Evolutionary conservation across 2,888 invertebrate species (phyloP), one percentile per base, ranked within the genome.

Genomic region (Agrochola circellaris): DNA sequence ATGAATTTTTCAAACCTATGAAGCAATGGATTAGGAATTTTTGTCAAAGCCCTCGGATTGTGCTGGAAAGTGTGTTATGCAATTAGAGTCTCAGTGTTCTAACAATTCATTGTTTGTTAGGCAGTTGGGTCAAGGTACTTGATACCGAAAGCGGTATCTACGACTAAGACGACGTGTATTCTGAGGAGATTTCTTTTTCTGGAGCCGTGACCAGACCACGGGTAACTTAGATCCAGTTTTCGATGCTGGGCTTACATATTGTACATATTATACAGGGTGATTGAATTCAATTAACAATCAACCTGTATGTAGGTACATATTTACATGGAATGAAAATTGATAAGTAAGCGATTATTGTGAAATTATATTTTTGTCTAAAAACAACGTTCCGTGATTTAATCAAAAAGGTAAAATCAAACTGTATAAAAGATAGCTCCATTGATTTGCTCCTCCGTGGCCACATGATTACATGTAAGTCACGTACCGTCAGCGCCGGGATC

Each of bases 381-480:
- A 51, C 23, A 48, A 26, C 30, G 23, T 67, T 30, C 30, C 13
- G 7, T 26, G 4, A 30, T 17, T 26, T 9, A 71, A 20, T 20
- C 7, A 48, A 8, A 26, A 75, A 20, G 13, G 11, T 38, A 17
- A 71, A 67, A 38, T 62, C 23, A 74, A 58, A 85, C 9, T 20
- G 45, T 65, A 20, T 26, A 51, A 73, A 68, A 85, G 30, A 81
- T 68, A 66, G 38, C 56, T 82, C 83, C 61, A 86, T 86, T 62
- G 64, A 71, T 86, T 77, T 72, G 64, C 66, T 65, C 65, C 6
- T 62, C 62, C 42, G 60, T 56, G 60, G 74, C 75, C 73, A 80
- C 86, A 60, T 75, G 71, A 87, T 88, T 83, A 83, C 89, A 92
- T 92, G 89, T 88, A 85, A 93, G 94, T 95, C 96, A 95, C 96